phyloP scores from a whole-genome alignment of 1,140 invertebrate genomes.

The Drosophila micromelanica region DNA sequence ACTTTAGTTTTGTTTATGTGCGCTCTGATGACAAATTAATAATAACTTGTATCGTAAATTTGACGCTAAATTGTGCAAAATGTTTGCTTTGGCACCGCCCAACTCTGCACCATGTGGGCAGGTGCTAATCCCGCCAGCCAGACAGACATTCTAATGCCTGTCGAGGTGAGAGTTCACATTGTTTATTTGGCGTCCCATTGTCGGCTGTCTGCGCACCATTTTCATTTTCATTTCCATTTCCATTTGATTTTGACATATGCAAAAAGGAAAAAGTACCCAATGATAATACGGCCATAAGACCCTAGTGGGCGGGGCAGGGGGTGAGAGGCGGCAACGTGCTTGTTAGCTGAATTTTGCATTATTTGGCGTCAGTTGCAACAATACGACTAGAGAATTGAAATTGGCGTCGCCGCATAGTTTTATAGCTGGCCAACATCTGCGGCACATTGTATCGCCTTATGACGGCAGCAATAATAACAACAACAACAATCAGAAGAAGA shows the following conservation, averaged over 20 bases:
- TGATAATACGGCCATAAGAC: neutral
- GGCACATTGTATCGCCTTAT: constrained; percentile 58
- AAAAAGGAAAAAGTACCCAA: constrained; percentile 1
- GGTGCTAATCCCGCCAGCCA: constrained; percentile 33
- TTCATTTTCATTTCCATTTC: constrained; percentile 25
- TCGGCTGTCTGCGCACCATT: constrained; percentile 44
- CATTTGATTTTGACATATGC: constrained; percentile 18
- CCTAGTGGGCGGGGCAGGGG: neutral
- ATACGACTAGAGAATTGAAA: constrained; percentile 39
- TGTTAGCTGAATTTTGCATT: constrained; percentile 54
- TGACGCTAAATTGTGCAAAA: constrained; percentile 46
- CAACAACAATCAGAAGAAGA: constrained; percentile 3
- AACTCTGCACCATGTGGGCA: constrained; percentile 26
- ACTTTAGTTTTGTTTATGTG: constrained; percentile 46
- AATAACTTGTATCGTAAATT: constrained; percentile 84
- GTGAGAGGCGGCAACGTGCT: constrained; percentile 9
- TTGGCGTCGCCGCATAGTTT: constrained; percentile 55
- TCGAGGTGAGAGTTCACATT: constrained; percentile 75
- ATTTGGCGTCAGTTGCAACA: constrained; percentile 44
- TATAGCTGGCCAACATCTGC: constrained; percentile 61
- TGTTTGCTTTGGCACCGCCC: constrained; percentile 25
- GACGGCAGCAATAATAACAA: constrained; percentile 25
- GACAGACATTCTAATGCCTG: constrained; percentile 2
- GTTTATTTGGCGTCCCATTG: constrained; percentile 65
- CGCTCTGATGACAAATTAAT: constrained; percentile 81